phyloP scores from a whole-genome alignment of 2,888 invertebrate species.

The Pandemis cinnamomeana region DNA sequence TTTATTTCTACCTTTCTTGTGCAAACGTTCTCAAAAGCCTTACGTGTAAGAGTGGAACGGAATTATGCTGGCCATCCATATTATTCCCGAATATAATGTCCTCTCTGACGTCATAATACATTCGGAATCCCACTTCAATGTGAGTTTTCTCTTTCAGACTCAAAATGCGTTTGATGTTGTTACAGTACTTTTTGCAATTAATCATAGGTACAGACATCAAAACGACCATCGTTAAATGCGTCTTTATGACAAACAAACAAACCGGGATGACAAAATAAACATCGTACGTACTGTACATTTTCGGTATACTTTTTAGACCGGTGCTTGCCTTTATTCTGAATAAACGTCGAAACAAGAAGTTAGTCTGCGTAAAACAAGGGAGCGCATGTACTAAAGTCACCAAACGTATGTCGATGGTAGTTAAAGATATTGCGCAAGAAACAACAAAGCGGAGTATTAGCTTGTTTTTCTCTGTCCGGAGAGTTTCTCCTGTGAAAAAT shows the following conservation, averaged over 20 bases:
- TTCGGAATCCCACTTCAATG: no score
- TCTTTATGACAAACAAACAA: background rate
- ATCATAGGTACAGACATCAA: no score
- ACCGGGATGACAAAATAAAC: background rate
- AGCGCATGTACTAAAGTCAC: constrained; percentile 21
- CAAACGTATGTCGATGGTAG: constrained; percentile 39
- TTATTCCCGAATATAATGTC: no score
- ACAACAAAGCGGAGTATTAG: constrained; percentile 41
- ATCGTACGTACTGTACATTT: background rate
- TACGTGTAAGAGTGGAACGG: no score
- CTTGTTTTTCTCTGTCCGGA: constrained; percentile 59
- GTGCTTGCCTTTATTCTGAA: background rate
- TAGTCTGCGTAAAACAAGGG: constrained; percentile 28
- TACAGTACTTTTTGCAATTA: no score
- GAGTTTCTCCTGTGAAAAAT: constrained; percentile 41
- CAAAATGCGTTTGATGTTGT: no score
- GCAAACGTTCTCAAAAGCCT: no score
- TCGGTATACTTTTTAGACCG: background rate
- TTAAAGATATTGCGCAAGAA: constrained; percentile 40
- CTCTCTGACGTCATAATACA: no score
- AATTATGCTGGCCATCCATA: no score
- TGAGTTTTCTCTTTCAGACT: no score
- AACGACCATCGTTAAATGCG: no score
- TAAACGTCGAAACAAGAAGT: constrained; percentile 11
- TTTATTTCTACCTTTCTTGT: no score